phyloP scores from a whole-genome alignment of 2,113 vertebrate species.

The Origma solitaria region DNA sequence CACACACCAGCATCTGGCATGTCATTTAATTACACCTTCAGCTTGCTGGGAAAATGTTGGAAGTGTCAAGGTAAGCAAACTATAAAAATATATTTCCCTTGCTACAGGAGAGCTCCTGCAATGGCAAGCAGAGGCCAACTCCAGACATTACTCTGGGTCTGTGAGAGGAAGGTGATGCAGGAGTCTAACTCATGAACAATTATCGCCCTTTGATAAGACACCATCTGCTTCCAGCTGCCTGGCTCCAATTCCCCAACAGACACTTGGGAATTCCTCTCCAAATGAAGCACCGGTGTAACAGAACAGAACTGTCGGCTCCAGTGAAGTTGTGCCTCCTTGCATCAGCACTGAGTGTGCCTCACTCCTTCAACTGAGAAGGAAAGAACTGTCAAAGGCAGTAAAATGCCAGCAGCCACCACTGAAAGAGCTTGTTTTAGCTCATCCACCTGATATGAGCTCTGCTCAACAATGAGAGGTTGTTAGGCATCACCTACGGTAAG shows the following conservation, averaged over 20 bases:
- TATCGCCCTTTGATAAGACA: not conserved
- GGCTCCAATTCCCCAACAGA: not conserved
- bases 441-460: not conserved
- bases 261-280: not conserved
- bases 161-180: not conserved
- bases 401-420: not conserved
- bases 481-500: accelerated
- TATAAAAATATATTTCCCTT: slow-evolving; percentile 17
- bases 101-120: not conserved
- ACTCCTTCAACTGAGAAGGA: not conserved
- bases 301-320: not conserved
- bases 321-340: not conserved
- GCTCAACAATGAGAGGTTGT: not conserved
- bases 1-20: slow-evolving; percentile 26
- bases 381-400: not conserved
- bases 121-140: not conserved
- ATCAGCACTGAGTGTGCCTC: not conserved
- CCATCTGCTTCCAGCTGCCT: slow-evolving; percentile 2
- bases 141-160: not conserved
- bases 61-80: slow-evolving; percentile 54
- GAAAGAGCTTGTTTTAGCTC: not conserved
- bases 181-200: not conserved
- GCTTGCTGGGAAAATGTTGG: slow-evolving; percentile 22
- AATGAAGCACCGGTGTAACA: not conserved
- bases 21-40: slow-evolving; percentile 48